These are phyloP conservation scores for Baronia brevicornis DNA, from an alignment of 2,888 invertebrate genomes.

Conservation along the genomic window DNA sequence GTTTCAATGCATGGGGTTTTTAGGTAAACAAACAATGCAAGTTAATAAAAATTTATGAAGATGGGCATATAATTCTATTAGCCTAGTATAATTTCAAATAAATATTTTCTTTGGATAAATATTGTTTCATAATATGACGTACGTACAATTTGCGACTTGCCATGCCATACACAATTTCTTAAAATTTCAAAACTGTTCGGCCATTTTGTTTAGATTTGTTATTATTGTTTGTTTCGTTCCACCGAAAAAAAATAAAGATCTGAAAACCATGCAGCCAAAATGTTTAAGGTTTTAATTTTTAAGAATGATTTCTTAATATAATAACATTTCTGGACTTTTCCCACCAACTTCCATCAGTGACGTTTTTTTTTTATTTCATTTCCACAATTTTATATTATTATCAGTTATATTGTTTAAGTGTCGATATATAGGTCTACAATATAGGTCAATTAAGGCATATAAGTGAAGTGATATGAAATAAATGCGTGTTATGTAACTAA, in stretches of 20 bases:
- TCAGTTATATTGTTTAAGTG: too few relatives aligned
- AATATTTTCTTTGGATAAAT: background rate
- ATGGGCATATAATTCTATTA: background rate
- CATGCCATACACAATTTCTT: constrained; percentile 32
- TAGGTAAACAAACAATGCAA: constrained; percentile 14
- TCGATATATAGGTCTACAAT: too few relatives aligned
- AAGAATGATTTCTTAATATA: too few relatives aligned
- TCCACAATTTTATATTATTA: too few relatives aligned
- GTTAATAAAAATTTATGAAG: background rate
- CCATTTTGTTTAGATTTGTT: constrained; percentile 58
- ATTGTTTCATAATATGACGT: constrained; percentile 4
- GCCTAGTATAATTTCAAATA: background rate
- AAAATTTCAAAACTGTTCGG: constrained; percentile 44
- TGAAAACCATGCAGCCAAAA: constrained; percentile 2
- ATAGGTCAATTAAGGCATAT: too few relatives aligned
- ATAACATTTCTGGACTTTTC: too few relatives aligned
- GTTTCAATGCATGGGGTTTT: background rate
- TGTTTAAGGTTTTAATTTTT: constrained; percentile 12
- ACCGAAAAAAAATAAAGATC: constrained; percentile 6
- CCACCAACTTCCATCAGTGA: too few relatives aligned
- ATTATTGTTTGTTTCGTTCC: too few relatives aligned
- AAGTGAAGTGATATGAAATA: too few relatives aligned
- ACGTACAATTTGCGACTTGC: constrained; percentile 19
- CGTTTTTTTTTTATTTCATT: too few relatives aligned
- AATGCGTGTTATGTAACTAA: too few relatives aligned